phyloP scores from a whole-genome alignment of 2,888 invertebrate species.

The Tipula confusa region DNA sequence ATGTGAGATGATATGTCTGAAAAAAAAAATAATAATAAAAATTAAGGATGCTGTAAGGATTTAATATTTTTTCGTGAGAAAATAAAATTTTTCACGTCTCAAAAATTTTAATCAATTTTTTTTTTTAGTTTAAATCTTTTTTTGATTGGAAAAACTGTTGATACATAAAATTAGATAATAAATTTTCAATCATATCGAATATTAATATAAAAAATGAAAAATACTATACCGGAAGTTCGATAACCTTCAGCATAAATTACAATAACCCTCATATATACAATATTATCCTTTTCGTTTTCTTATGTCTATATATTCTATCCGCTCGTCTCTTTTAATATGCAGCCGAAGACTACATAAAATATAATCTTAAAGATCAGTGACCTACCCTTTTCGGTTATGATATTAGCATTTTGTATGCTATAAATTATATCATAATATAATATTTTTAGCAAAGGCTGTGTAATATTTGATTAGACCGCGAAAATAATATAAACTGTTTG shows the following conservation, averaged over 20 bases:
- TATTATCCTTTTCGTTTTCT: not conserved
- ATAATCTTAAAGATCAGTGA: not conserved
- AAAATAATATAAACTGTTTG: not conserved
- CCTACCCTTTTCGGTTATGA: not conserved
- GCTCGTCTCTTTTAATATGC: not conserved
- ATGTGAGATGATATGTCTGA: not conserved
- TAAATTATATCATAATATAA: no score
- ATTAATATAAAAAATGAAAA: not conserved
- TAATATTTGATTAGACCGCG: not conserved
- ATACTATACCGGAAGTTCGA: conserved; percentile 13
- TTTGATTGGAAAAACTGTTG: conserved; percentile 16
- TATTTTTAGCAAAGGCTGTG: not conserved
- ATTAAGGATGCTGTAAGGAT: conserved; percentile 25
- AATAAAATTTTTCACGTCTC: not conserved
- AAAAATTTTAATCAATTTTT: conserved; percentile 8
- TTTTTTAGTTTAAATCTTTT: no score
- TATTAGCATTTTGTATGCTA: not conserved
- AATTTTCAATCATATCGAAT: not conserved
- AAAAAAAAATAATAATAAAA: not conserved
- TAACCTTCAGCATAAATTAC: conserved; percentile 25
- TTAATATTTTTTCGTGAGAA: conserved; percentile 12
- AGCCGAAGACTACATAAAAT: not conserved
- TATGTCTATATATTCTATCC: not conserved
- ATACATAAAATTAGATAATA: conserved; percentile 3
- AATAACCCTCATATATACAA: not conserved